Percentiles rank a stretch among this genome's conserved stretches.
These are phyloP conservation scores for Chaenocephalus aceratus DNA, from an alignment of 2,113 vertebrate genomes.

Conservation along the genomic window DNA sequence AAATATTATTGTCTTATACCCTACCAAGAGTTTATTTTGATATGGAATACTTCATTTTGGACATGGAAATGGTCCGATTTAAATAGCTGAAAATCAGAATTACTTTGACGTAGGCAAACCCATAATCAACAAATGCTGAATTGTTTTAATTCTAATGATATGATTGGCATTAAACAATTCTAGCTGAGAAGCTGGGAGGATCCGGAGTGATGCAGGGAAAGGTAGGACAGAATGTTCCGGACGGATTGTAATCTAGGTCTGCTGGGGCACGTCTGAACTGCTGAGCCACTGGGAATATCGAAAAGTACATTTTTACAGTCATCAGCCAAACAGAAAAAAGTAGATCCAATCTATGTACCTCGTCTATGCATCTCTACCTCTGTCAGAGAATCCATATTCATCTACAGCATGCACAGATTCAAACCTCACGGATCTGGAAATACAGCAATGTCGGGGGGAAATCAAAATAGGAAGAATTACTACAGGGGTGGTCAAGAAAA, in stretches of 20 bases:
- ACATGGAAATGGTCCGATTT: not conserved
- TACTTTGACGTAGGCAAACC: not conserved
- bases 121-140: not conserved
- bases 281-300: not conserved
- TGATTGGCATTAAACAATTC: not conserved
- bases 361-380: not conserved
- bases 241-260: slow-evolving; percentile 35
- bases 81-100: not conserved
- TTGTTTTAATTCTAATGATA: not conserved
- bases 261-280: not conserved
- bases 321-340: slow-evolving; percentile 11
- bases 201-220: not conserved
- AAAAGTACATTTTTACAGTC: not conserved
- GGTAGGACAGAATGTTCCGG: slow-evolving; percentile 47
- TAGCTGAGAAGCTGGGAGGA: not conserved
- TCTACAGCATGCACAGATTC: slow-evolving; percentile 6
- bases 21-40: not conserved
- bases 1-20: not conserved
- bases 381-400: slow-evolving; percentile 5
- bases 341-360: not conserved
- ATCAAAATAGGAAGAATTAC: not conserved
- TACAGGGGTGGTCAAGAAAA: not conserved
- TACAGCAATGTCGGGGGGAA: slow-evolving; percentile 1
- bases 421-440: not conserved
- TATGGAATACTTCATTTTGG: not conserved